Evolutionary conservation across 2,888 invertebrate genomes (phyloP), one percentile per base, ranked within the genome.

Genomic region (Drosophila ustulata): DNA sequence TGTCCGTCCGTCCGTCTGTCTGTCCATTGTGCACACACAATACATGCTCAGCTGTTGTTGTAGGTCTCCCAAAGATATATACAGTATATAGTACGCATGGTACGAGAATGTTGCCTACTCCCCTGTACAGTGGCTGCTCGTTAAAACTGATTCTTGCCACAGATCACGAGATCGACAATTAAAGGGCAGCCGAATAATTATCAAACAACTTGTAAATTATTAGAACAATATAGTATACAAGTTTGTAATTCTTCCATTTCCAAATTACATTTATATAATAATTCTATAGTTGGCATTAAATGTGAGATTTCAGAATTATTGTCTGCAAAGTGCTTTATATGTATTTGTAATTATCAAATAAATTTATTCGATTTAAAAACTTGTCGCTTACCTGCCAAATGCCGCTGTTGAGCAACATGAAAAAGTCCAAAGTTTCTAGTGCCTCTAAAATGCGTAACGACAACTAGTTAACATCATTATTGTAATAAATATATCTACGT

Each of bases 11-110:
- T 37, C 30, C 49, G 8, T 43, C n/a, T 45, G 9, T 51, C n/a
- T 41, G 28, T 59, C 28, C 11, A 34, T 46, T 51, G 30, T 65
- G 45, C 56, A 25, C 52, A 57, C 47, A 63, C 57, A 62, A 66
- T 57, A 72, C 79, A 69, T 72, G 51, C 67, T 68, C 84, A 84
- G 87, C 85, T 87, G 84, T 82, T 80, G 81, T 83, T 82, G 82
- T 84, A 84, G 88, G 66, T 84, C 69, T 81, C 57, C 34, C 37
- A 56, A 45, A 56, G 34, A 9, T 9, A 28, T 6, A 55, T 25
- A 55, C 26, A 26, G 13, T 23, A n/a, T 32, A 43, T 34, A 55
- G 23, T 34, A 55, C 30, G 52, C 13, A 28, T 18, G 30, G 18
- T 30, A 3, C 28, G 23, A 2, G 37, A 37, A 37, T 37, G 37